Evolutionary conservation across 2,888 invertebrate genomes (phyloP), one percentile per base, ranked within the genome.

Genomic region (Caenorhabditis sp.): DNA sequence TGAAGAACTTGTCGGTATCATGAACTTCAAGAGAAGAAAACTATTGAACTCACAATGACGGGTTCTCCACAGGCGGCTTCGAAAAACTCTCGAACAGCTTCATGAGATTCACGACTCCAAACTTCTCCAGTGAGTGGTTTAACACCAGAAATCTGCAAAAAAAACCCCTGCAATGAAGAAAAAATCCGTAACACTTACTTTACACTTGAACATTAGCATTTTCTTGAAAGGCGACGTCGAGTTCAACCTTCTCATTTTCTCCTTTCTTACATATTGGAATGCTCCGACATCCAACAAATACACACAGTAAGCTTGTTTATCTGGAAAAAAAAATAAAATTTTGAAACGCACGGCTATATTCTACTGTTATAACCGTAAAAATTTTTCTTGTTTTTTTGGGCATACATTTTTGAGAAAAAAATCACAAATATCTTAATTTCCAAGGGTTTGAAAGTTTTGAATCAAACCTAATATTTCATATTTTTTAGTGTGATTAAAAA

Each of bases 141-240:
- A 14, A 82, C 73, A 6, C 81, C 82, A n/a, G 74, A 64, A n/a
- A 82, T 53, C 77, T 77, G 53, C 23, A 71, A 62, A 17, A 27
- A 24, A 1, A 43, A 8, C 17, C 17, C 5, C 24, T 61, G 3
- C 10, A 2, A 21, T 31, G 53, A 49, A 21, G 5, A 14, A 49
- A n/a, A 5, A 2, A 12, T 10, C 36, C 12, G 12, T 19, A n/a
- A n/a, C 8, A 43, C 68, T 64, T 21, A 80, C 78, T 60, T 81
- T 81, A 71, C 81, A 80, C 50, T 82, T 82, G 73, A 83, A 81
- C 77, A 79, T 77, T 21, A 83, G 73, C 80, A 83, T 82, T 43
- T 82, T 81, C 43, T 75, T 80, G 71, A 81, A 80, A 0, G 82
- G 81, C 12, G 83, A 78, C n/a, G 77, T 74, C 19, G 79, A 69